phyloP scores from a whole-genome alignment of 2,113 vertebrate genomes.

The Regulus satrapa region DNA sequence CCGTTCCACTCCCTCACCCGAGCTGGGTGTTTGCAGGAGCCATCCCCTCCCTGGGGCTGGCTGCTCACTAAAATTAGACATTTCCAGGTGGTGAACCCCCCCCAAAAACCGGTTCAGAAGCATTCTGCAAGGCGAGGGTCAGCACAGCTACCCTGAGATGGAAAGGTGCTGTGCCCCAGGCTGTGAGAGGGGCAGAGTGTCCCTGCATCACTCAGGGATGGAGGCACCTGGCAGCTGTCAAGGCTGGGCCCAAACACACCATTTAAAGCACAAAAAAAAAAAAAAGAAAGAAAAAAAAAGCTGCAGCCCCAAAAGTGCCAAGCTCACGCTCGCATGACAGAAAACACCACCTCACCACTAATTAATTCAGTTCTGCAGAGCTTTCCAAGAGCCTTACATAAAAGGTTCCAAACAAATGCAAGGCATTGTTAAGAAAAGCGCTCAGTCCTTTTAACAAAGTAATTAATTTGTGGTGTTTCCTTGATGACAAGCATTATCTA shows the following conservation, averaged over 20 bases:
- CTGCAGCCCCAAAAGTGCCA: neutral
- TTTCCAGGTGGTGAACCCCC: neutral
- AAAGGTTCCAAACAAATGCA: slow-evolving; percentile 1
- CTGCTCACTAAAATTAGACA: neutral
- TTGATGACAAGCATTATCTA: slow-evolving; percentile 50
- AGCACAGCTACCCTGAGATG: neutral
- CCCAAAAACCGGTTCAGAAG: neutral
- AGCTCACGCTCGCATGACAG: neutral
- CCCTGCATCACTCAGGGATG: neutral
- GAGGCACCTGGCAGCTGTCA: neutral
- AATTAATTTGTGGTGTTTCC: slow-evolving; percentile 48
- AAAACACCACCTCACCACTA: neutral
- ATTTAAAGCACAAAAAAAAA: neutral
- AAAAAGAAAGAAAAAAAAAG: neutral
- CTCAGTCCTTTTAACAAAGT: neutral
- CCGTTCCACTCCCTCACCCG: neutral
- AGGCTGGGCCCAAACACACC: neutral
- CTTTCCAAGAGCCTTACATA: neutral
- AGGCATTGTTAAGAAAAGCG: neutral
- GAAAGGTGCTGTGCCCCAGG: neutral
- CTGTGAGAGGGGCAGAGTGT: neutral
- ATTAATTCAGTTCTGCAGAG: slow-evolving; percentile 8
- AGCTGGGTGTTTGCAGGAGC: neutral
- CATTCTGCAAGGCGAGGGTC: neutral
- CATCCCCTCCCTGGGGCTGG: neutral